Evolutionary conservation across 2,113 vertebrate genomes (phyloP).

Genomic region (Xyrauchen texanus): DNA sequence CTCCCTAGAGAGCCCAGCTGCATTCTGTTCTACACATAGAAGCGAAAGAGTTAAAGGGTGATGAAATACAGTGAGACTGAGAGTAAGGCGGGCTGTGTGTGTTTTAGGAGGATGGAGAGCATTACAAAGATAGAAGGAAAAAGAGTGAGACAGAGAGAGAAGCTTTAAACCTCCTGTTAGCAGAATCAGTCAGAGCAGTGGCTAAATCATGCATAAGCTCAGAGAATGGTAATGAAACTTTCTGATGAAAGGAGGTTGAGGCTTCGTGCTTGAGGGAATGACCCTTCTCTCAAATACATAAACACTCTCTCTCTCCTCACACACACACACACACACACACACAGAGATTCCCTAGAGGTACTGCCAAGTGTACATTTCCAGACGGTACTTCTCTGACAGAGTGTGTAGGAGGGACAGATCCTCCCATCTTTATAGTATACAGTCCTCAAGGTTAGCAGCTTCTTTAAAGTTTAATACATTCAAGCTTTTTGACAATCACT

Average conservation of each 20-base stretch:
- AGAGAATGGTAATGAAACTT: constrained; percentile 43
- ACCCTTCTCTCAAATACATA: not conserved
- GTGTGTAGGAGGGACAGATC: not conserved
- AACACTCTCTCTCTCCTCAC: not conserved
- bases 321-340: not conserved
- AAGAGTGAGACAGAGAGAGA: constrained; percentile 33
- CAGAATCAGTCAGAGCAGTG: constrained; percentile 40
- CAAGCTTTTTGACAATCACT: constrained; percentile 43
- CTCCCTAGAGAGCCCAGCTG: constrained; percentile 18
- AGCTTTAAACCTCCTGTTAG: constrained; percentile 24
- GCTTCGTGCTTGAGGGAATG: constrained; percentile 5
- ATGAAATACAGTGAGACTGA: constrained; percentile 38
- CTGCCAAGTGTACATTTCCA: constrained; percentile 13
- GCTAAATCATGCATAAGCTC: constrained; percentile 57
- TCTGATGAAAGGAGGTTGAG: constrained; percentile 38
- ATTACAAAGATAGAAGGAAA: constrained; percentile 6
- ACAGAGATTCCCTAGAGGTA: not conserved
- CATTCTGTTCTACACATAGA: constrained; percentile 10
- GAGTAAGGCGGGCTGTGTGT: constrained; percentile 12
- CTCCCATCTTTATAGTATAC: not conserved
- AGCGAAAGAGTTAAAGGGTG: constrained; percentile 25
- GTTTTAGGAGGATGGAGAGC: not conserved
- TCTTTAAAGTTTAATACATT: not conserved
- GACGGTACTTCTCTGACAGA: constrained; percentile 1
- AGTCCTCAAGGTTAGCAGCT: not conserved